Evolutionary conservation across 1,140 invertebrate species (phyloP).

Genomic region (Drosophila tristis): DNA sequence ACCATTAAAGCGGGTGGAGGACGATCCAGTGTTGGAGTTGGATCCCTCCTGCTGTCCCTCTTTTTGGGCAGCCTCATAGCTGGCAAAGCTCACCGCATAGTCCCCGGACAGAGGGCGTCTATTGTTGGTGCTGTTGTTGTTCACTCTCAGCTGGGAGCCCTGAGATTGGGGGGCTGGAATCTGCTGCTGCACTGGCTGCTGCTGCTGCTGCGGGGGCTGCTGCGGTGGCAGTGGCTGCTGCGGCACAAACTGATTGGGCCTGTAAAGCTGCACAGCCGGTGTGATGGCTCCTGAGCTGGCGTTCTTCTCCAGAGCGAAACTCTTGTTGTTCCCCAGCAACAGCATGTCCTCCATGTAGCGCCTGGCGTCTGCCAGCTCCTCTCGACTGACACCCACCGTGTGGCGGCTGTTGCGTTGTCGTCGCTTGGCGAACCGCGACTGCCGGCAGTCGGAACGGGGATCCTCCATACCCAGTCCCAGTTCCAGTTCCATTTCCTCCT

Average conservation of each 20-base stretch:
- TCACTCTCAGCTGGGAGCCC: constrained; percentile 37
- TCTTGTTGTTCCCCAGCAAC: constrained; percentile 77
- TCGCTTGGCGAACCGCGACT: constrained; percentile 82
- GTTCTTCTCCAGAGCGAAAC: constrained; percentile 66
- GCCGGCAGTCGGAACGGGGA: constrained; percentile 41
- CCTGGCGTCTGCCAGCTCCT: constrained; percentile 91
- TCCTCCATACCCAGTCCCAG: constrained; percentile 13
- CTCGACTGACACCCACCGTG: constrained; percentile 91
- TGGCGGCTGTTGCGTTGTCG: constrained; percentile 87
- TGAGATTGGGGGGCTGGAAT: not conserved
- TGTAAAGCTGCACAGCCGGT: constrained; percentile 73
- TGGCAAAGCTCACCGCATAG: constrained; percentile 71
- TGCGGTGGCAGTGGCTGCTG: constrained; percentile 11
- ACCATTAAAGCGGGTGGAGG: constrained; percentile 85
- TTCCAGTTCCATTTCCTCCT: constrained; percentile 21
- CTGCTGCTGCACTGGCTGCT: not conserved
- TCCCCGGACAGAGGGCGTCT: constrained; percentile 70
- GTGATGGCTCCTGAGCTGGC: constrained; percentile 68
- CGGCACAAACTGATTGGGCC: constrained; percentile 76
- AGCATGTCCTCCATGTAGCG: constrained; percentile 89
- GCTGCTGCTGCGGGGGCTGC: constrained; percentile 11
- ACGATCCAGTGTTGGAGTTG: constrained; percentile 26
- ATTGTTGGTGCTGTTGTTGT: constrained; percentile 17
- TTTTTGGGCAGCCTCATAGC: constrained; percentile 32
- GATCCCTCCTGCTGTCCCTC: constrained; percentile 5